Evolutionary conservation across 2,113 vertebrate genomes (phyloP).

Genomic region (Montifringilla adamsi): DNA sequence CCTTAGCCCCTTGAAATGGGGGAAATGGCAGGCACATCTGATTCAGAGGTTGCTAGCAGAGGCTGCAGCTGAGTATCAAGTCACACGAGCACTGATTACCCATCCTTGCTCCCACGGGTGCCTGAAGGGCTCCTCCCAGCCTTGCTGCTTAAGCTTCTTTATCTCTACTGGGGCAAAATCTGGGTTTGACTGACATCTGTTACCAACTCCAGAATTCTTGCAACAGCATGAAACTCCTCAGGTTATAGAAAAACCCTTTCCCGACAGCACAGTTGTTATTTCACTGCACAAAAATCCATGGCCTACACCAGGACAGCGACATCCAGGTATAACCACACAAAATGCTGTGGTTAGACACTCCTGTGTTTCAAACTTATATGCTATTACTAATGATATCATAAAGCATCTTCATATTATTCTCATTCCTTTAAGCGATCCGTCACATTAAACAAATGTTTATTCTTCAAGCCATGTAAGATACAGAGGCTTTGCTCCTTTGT

Average conservation of each 20-base stretch:
- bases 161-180: background rate
- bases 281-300: background rate
- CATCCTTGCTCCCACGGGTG: background rate
- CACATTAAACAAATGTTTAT: background rate
- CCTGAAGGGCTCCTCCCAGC: background rate
- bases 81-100: background rate
- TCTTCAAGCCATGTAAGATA: background rate
- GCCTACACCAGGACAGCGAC: background rate
- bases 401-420: background rate
- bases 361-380: background rate
- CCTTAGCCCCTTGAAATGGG: background rate
- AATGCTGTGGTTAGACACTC: background rate
- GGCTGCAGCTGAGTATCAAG: background rate
- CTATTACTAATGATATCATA: background rate
- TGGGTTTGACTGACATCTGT: background rate
- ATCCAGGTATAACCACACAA: background rate
- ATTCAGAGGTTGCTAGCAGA: background rate
- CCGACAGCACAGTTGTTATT: background rate
- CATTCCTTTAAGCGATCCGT: background rate
- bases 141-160: background rate
- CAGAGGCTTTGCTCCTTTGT: background rate
- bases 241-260: background rate
- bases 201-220: background rate
- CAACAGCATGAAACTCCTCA: background rate
- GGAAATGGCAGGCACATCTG: background rate